Percentiles rank a stretch among this genome's conserved stretches.
Conservation (phyloP, 2,113 vertebrate species). For the Pteruthius melanotis region DNA sequence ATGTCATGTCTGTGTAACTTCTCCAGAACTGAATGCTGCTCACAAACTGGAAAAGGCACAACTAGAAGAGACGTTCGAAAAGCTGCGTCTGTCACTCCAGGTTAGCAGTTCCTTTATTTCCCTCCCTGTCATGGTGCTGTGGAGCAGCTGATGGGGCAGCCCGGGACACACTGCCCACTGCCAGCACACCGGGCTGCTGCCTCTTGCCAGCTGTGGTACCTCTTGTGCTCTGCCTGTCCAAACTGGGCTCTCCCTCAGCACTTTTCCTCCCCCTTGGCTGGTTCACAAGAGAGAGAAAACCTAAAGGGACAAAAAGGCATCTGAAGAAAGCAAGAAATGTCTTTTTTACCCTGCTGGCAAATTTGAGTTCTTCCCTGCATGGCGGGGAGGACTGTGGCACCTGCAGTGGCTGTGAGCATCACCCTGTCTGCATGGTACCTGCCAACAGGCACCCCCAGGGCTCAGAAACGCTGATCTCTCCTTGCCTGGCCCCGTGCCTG, state of each 20-base stretch:
- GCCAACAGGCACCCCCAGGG: background rate
- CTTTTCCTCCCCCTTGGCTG: background rate
- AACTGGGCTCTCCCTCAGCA: background rate
- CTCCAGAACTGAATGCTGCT: slow-evolving; percentile 82
- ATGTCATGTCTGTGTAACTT: slow-evolving; percentile 4
- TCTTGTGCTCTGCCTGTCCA: background rate
- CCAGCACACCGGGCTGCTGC: background rate
- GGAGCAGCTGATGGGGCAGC: background rate
- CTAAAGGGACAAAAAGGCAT: background rate
- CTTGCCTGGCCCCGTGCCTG: background rate
- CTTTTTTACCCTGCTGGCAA: background rate
- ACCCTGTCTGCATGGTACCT: background rate
- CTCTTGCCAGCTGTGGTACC: background rate
- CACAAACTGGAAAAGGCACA: slow-evolving; percentile 90
- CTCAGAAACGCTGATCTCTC: fast-evolving
- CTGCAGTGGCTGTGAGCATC: background rate
- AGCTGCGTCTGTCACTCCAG: slow-evolving; percentile 90
- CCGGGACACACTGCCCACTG: fast-evolving
- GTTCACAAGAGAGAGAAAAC: background rate
- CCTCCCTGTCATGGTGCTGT: background rate
- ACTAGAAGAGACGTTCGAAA: slow-evolving; percentile 89
- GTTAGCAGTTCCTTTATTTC: slow-evolving; percentile 60
- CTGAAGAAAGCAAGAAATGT: background rate
- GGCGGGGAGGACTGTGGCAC: background rate
- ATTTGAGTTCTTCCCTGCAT: background rate